Percentiles rank a stretch among this genome's conserved stretches.
Conservation (phyloP, 2,888 invertebrate genomes). For the Orchesella flavescens region DNA sequence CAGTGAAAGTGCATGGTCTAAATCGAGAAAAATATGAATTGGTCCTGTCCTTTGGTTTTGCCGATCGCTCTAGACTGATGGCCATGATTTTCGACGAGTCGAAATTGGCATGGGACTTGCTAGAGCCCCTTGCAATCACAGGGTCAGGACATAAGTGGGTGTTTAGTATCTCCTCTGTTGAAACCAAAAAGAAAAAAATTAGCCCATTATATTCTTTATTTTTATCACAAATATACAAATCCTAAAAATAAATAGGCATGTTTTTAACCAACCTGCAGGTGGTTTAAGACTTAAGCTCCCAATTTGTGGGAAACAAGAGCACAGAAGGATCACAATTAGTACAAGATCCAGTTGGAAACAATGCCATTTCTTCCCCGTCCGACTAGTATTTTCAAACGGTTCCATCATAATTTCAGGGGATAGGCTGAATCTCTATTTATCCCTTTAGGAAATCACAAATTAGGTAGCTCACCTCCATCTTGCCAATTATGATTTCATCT, state of each 20-base stretch:
- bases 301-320: conserved; percentile 22
- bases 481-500: too few relatives aligned
- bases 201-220: too few relatives aligned
- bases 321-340: neutral
- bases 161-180: conserved; percentile 64
- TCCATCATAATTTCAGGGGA: too few relatives aligned
- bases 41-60: conserved; percentile 24
- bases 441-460: too few relatives aligned
- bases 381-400: too few relatives aligned
- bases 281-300: conserved; percentile 52
- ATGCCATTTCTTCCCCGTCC: too few relatives aligned
- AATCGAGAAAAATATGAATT: conserved; percentile 23
- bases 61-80: neutral
- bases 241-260: neutral
- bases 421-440: too few relatives aligned
- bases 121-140: conserved; percentile 23
- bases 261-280: conserved; percentile 32
- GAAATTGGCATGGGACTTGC: neutral
- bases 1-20: conserved; percentile 16
- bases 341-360: too few relatives aligned
- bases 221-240: neutral
- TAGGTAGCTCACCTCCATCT: too few relatives aligned
- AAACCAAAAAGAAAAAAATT: neutral
- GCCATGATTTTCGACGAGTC: conserved; percentile 28
- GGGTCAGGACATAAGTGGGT: conserved; percentile 63